Percentiles rank a stretch among this genome's conserved stretches.
phyloP scores from a whole-genome alignment of 2,888 invertebrate genomes.

The Acronicta alni region DNA sequence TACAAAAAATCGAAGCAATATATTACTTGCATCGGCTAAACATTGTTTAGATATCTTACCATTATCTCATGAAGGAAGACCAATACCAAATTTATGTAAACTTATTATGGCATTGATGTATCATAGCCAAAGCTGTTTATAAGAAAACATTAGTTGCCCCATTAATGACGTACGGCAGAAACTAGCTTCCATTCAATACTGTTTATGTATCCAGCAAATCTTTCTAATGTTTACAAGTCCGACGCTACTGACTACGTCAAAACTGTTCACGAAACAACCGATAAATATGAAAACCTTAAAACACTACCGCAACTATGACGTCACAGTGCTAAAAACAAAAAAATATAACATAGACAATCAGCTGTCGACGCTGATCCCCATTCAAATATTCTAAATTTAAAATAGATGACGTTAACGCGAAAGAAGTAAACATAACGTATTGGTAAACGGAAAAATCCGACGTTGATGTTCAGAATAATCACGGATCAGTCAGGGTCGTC shows the following conservation, averaged over 20 bases:
- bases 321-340: constrained; percentile 37
- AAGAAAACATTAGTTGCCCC: neutral
- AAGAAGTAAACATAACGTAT: constrained; percentile 50
- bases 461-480: constrained; percentile 28
- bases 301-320: constrained; percentile 28
- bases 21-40: no score
- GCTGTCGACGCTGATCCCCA: constrained; percentile 45
- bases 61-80: no score
- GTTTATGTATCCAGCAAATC: constrained; percentile 26
- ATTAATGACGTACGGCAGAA: constrained; percentile 25
- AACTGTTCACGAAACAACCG: constrained; percentile 23
- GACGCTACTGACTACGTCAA: constrained; percentile 37
- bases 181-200: constrained; percentile 15
- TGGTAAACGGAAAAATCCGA: constrained; percentile 49
- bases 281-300: constrained; percentile 24
- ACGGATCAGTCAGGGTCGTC: constrained; percentile 33
- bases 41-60: no score
- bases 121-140: constrained; percentile 27
- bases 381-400: constrained; percentile 57
- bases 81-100: no score
- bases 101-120: constrained; percentile 36
- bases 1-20: no score
- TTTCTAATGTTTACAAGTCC: constrained; percentile 32
- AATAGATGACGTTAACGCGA: constrained; percentile 31
- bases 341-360: constrained; percentile 30